phyloP scores from a whole-genome alignment of 1,140 invertebrate species.

The Cylas formicarius region DNA sequence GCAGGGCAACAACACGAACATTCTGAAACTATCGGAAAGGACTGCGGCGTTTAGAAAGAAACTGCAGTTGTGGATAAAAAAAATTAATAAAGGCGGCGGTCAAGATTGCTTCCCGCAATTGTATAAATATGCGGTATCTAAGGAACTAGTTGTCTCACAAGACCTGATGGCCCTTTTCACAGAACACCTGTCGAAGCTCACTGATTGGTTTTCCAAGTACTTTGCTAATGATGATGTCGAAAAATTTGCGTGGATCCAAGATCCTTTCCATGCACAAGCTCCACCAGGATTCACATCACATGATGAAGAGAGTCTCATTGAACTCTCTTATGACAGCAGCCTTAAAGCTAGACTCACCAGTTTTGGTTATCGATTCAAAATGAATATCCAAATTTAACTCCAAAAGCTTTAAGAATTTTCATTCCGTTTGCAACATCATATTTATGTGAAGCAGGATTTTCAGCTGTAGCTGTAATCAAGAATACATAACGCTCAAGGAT shows the following conservation, averaged over 20 bases:
- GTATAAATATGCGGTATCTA: too few species aligned
- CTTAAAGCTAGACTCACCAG: conserved; percentile 20
- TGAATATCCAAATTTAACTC: conserved; percentile 14
- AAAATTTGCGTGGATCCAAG: conserved; percentile 28
- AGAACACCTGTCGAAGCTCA: conserved; percentile 19
- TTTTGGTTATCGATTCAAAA: conserved; percentile 8
- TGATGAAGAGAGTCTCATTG: conserved; percentile 26
- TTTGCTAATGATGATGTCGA: conserved; percentile 23
- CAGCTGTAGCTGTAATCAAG: conserved; percentile 31
- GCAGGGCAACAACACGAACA: too few species aligned
- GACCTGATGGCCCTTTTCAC: too few species aligned
- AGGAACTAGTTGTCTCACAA: too few species aligned
- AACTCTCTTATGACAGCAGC: conserved; percentile 29
- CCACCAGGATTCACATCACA: conserved; percentile 24
- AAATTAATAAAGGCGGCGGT: too few species aligned
- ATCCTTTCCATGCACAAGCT: conserved; percentile 27
- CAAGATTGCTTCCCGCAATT: too few species aligned
- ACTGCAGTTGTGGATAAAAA: too few species aligned
- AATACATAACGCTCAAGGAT: too few species aligned
- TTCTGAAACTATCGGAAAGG: too few species aligned
- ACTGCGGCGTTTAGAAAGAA: too few species aligned
- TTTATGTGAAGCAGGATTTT: conserved; percentile 35
- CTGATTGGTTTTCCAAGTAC: conserved; percentile 21
- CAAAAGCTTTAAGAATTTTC: conserved; percentile 20
- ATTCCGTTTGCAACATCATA: conserved; percentile 32